Evolutionary conservation across 2,888 invertebrate species (phyloP).

Genomic region (Folsomia candida): DNA sequence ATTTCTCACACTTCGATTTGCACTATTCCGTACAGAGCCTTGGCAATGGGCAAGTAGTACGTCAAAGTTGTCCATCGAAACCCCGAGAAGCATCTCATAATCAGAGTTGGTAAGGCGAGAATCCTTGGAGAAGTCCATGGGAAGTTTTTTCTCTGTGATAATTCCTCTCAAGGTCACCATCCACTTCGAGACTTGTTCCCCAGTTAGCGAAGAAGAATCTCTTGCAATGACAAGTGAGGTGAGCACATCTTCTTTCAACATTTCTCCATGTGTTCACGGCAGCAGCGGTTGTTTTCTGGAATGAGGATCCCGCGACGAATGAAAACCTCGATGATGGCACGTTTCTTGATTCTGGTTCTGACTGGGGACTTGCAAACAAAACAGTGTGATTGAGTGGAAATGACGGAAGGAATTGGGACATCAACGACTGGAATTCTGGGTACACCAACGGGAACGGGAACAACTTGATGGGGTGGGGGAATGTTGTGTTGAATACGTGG

Average conservation of each 20-base stretch:
- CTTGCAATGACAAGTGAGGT: background rate
- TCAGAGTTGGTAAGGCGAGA: background rate
- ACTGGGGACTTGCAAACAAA: background rate
- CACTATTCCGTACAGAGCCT: background rate
- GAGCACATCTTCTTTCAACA: background rate
- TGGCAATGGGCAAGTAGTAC: too few species aligned
- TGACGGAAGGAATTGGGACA: background rate
- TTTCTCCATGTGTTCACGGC: background rate
- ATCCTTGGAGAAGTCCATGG: background rate
- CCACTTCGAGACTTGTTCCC: background rate
- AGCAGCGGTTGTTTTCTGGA: slow-evolving; percentile 2
- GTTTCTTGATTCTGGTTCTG: background rate
- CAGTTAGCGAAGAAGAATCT: background rate
- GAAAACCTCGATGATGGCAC: background rate
- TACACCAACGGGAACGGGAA: too few species aligned
- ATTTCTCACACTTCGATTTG: background rate
- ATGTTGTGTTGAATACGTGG: too few species aligned
- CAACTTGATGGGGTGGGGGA: too few species aligned
- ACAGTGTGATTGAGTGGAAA: background rate
- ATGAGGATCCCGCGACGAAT: background rate
- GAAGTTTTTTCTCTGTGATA: background rate
- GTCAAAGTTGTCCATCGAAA: background rate
- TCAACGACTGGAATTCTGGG: too few species aligned
- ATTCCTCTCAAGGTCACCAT: background rate
- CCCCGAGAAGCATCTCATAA: background rate